These are phyloP conservation scores for Mormyrus hasselquistii DNA, from an alignment of 2,797 vertebrate species.

Conservation along the genomic window DNA sequence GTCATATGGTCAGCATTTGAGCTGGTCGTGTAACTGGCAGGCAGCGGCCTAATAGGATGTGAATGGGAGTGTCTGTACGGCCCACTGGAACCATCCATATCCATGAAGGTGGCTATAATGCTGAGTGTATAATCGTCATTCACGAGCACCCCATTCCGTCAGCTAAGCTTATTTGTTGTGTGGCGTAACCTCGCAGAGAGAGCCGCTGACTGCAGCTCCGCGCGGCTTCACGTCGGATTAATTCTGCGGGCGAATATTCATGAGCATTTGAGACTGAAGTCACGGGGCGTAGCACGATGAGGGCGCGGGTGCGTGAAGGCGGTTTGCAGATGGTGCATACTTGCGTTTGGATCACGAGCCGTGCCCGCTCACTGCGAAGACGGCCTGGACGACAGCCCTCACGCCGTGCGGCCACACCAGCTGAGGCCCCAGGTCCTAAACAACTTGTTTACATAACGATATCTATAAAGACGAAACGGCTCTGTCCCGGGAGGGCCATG, in stretches of 20 bases:
- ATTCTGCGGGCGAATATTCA: constrained; percentile 2
- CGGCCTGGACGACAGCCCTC: background rate
- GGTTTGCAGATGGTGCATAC: background rate
- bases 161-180: background rate
- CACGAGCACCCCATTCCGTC: background rate
- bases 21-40: background rate
- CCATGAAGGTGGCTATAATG: background rate
- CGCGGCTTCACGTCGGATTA: background rate
- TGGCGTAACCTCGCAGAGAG: background rate
- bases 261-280: background rate
- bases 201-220: background rate
- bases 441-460: background rate
- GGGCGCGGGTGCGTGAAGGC: background rate
- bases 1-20: background rate
- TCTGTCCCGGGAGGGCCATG: background rate
- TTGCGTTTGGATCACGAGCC: background rate
- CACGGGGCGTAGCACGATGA: background rate
- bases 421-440: background rate
- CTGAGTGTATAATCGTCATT: background rate
- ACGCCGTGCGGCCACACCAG: background rate
- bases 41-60: background rate
- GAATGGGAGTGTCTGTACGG: background rate
- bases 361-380: background rate
- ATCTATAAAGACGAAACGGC: background rate
- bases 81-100: background rate